Conservation (phyloP, 2,113 vertebrate species). For the Amphiprion percula region DNA sequence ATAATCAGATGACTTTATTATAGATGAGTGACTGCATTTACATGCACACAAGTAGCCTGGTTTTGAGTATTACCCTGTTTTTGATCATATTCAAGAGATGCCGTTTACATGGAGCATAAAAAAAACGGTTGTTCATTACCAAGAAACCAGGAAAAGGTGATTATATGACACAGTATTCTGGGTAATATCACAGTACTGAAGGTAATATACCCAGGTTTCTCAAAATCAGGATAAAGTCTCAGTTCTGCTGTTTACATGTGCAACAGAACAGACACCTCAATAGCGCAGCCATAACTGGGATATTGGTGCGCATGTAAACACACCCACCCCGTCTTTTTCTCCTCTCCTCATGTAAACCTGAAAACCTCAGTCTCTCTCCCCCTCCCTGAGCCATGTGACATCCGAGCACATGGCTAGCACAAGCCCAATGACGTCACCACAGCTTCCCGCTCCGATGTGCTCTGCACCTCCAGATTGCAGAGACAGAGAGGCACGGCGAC, state of each 20-base stretch:
- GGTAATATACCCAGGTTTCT: background rate
- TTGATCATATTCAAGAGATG: too few species aligned
- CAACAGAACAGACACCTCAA: background rate
- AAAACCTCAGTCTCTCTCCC: constrained; percentile 27
- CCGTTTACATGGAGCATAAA: background rate
- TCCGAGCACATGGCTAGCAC: constrained; percentile 83
- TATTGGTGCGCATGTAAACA: background rate
- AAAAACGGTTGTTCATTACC: too few species aligned
- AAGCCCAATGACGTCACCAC: constrained; percentile 72
- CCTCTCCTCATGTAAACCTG: constrained; percentile 36
- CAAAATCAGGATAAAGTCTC: background rate
- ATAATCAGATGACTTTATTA: too few species aligned
- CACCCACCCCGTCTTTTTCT: background rate
- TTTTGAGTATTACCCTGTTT: too few species aligned
- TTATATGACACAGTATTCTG: background rate
- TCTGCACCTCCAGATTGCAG: constrained; percentile 39
- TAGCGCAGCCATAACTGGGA: background rate
- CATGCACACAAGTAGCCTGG: background rate
- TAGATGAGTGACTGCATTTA: background rate
- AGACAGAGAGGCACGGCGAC: constrained; percentile 28
- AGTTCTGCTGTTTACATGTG: background rate
- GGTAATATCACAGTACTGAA: background rate
- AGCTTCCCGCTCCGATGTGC: constrained; percentile 38
- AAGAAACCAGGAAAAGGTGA: background rate
- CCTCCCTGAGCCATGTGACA: constrained; percentile 78